A percentile compares a stretch with the other conserved stretches of the same genome.
Conservation (phyloP, 2,113 vertebrate genomes). For the Tonatia bakeri region DNA sequence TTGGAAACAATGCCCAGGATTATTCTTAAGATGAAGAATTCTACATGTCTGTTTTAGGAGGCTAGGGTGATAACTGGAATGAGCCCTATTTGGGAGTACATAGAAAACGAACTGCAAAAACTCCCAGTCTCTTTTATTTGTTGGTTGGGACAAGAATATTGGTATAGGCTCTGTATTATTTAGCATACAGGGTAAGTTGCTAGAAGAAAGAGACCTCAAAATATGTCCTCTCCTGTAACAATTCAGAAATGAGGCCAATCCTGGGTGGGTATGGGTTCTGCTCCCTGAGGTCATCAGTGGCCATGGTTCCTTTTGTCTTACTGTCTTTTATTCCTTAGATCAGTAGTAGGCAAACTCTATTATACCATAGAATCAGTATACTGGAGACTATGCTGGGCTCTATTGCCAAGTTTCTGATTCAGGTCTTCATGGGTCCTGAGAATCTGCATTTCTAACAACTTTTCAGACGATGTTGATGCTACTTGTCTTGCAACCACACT, state of each 20-base stretch:
- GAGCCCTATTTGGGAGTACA: not conserved
- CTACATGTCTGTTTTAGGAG: not conserved
- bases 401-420: not conserved
- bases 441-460: not conserved
- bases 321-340: not conserved
- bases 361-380: not conserved
- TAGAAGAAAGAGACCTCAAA: not conserved
- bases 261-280: not conserved
- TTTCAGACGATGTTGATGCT: not conserved
- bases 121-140: not conserved
- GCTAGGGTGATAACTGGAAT: not conserved
- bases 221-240: not conserved
- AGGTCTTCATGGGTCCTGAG: not conserved
- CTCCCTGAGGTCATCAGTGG: not conserved
- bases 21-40: slow-evolving; percentile 13
- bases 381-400: not conserved
- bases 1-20: not conserved
- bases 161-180: slow-evolving; percentile 13
- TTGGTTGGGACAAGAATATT: slow-evolving; percentile 2
- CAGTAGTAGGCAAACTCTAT: not conserved
- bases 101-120: not conserved
- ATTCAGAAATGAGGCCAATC: not conserved
- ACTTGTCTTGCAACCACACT: not conserved
- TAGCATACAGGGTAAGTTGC: not conserved
- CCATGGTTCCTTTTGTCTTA: not conserved